phyloP scores from a whole-genome alignment of 2,113 vertebrate genomes.

The Oreotrochilus melanogaster region DNA sequence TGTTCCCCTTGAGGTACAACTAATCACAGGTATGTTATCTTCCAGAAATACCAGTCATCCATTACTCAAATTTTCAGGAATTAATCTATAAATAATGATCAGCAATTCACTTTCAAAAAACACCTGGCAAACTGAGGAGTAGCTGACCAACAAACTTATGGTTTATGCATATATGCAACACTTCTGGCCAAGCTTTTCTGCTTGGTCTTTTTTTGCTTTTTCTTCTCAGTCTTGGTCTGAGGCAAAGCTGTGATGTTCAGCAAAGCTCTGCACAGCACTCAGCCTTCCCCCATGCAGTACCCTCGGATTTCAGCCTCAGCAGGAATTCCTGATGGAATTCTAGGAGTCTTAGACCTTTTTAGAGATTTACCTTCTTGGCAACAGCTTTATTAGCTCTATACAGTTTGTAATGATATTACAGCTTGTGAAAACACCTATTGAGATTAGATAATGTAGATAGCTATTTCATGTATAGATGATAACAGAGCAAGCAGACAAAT shows the following conservation, averaged over 20 bases:
- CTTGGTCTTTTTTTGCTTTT: not conserved
- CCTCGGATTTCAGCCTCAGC: not conserved
- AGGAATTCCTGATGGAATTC: not conserved
- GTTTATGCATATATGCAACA: not conserved
- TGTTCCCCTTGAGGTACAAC: not conserved
- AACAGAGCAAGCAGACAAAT: not conserved
- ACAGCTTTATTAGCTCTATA: not conserved
- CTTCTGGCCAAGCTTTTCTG: not conserved
- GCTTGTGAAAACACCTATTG: not conserved
- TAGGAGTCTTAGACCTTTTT: not conserved
- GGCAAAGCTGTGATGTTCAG: not conserved
- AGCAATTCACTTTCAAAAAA: not conserved
- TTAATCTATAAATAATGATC: not conserved
- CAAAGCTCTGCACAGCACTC: rapidly evolving
- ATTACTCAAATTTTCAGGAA: not conserved
- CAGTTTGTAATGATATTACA: not conserved
- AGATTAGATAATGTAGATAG: not conserved
- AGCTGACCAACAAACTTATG: not conserved
- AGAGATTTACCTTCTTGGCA: not conserved
- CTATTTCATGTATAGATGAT: not conserved
- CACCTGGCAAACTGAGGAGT: not conserved
- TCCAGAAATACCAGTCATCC: not conserved
- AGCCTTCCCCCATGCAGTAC: not conserved
- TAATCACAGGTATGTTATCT: not conserved
- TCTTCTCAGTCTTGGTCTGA: not conserved